Evolutionary conservation across 2,888 invertebrate species (phyloP).

Genomic region (Thera obeliscata): DNA sequence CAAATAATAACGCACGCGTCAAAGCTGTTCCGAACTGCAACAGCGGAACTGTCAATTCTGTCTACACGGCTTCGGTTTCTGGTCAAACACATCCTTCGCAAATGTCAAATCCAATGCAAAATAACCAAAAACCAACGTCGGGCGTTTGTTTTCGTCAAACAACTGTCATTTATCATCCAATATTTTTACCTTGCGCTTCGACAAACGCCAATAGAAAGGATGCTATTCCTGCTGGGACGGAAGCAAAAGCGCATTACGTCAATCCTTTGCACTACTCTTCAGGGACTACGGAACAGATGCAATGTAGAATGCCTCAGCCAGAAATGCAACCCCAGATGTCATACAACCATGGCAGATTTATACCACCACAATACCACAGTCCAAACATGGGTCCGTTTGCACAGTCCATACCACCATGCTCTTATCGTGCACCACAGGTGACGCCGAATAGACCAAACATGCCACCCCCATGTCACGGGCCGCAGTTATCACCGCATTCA

Average conservation of each 20-base stretch:
- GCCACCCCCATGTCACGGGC: no score
- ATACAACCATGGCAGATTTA: not conserved
- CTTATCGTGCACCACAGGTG: not conserved
- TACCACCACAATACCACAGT: not conserved
- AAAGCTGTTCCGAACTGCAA: not conserved
- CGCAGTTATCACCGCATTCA: no score
- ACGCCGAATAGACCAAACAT: not conserved
- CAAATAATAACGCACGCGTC: not conserved
- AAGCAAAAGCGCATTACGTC: no score
- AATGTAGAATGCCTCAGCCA: not conserved
- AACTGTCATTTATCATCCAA: not conserved
- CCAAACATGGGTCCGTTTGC: not conserved
- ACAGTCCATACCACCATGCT: not conserved
- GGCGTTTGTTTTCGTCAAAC: not conserved
- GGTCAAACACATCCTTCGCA: not conserved
- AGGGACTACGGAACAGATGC: no score
- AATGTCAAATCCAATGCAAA: not conserved
- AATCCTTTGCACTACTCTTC: not conserved
- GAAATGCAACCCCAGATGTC: not conserved
- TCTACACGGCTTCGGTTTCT: not conserved
- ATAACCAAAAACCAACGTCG: not conserved
- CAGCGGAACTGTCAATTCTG: not conserved
- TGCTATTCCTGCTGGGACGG: not conserved
- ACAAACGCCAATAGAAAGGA: not conserved
- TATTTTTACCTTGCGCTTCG: not conserved